Conservation (phyloP, 2,113 vertebrate genomes). For the Ophthalmolycus amberensis region DNA sequence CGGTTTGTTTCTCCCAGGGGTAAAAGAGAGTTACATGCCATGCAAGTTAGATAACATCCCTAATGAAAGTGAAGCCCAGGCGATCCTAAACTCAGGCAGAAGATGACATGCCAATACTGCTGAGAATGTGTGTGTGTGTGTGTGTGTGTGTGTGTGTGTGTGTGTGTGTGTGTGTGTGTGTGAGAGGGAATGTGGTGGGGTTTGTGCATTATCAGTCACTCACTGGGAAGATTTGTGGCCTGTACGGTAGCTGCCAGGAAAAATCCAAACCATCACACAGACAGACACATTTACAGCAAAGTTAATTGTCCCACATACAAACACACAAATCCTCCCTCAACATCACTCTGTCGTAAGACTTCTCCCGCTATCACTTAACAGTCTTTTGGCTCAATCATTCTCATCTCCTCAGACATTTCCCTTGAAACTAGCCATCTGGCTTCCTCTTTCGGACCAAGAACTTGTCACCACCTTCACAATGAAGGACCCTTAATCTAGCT, state of each 20-base stretch:
- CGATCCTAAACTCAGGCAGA: constrained; percentile 12
- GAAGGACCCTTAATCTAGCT: constrained; percentile 35
- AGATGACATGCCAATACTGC: constrained; percentile 41
- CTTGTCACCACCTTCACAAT: constrained; percentile 66
- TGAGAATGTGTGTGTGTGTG: constrained; percentile 3
- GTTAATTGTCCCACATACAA: constrained; percentile 24
- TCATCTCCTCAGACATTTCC: constrained; percentile 32
- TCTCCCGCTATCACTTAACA: constrained; percentile 38
- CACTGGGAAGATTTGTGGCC: constrained; percentile 34
- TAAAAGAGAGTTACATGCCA: constrained; percentile 42
- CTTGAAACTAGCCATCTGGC: constrained; percentile 46
- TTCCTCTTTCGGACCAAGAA: constrained; percentile 28
- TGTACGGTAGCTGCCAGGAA: constrained; percentile 46
- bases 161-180: too few species aligned
- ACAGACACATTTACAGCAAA: constrained; percentile 14
- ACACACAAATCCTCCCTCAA: constrained; percentile 17
- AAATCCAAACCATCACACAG: constrained; percentile 44
- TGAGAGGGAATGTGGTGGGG: background rate
- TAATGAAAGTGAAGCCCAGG: constrained; percentile 45
- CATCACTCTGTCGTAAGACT: constrained; percentile 8
- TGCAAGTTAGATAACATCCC: constrained; percentile 63
- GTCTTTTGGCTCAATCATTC: constrained; percentile 33
- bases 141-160: constrained; percentile 14
- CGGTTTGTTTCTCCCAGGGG: constrained; percentile 19
- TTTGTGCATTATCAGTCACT: constrained; percentile 40